Base-by-base conservation (phyloP, 2,888 invertebrate genomes). In the Sesamia inferens region DNA sequence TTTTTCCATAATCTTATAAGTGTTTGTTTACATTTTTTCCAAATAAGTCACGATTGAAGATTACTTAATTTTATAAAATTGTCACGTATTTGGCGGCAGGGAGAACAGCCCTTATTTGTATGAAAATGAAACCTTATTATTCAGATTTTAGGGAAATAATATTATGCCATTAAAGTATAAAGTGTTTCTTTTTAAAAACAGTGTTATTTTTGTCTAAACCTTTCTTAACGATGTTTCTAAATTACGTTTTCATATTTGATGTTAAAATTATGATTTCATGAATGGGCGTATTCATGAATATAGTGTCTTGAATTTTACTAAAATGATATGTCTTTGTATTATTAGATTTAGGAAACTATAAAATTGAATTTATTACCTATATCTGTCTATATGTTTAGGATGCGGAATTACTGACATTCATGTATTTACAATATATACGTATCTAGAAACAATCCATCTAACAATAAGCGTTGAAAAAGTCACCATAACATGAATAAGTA, bases 141-240 rank as follows among this genome's bases (percentile, higher is more conserved):
- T 74, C 79, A 65, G 62, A 72, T 68, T 66, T 71, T 24, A 31
- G 24, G n/a, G 8, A 71, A 65, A 79, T 69, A 65, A 79, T 69
- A 62, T 65, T 39, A n/a, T 63, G 59, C 59, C 54, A 70, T 74
- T 79, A 63, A 61, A 55, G 54, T 54, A 24, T 55, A 31, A 31
- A 55, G n/a, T 62, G 57, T 19, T 31, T 59, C 31, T 67, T 66
- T 66, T 67, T 51, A 51, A 68, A 74, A 59, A 22, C 14, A 31
- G 8, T 24, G 19, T 16, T 59, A 57, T 65, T 64, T 14, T 14
- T 73, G 55, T 19, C 71, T 6, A 10, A 5, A 39, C n/a, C n/a
- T 51, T n/a, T 54, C 10, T 47, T 42, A 58, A n/a, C 10, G 5
- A 63, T 13, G n/a, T 48, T 39, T 48, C 10, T 39, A 47, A 54